Evolutionary conservation across 2,113 vertebrate genomes (phyloP).

Genomic region (Ameiurus melas): DNA sequence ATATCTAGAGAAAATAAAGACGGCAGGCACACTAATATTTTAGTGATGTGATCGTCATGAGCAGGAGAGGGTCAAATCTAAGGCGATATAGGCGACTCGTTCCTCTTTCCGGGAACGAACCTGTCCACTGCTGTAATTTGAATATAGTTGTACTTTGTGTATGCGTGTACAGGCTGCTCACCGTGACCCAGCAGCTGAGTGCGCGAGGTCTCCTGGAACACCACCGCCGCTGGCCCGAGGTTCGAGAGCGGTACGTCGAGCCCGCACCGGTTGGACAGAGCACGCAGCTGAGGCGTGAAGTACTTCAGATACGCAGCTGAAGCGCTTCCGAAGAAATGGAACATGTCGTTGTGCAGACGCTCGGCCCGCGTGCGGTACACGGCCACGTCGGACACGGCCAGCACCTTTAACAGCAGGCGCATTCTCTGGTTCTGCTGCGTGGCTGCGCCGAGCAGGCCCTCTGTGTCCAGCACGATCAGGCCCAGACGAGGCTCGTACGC

Average conservation of each 20-base stretch:
- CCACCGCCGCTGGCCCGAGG: slow-evolving; percentile 75
- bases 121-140: not conserved
- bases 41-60: not conserved
- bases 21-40: too few species aligned
- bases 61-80: too few species aligned
- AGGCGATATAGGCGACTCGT: too few species aligned
- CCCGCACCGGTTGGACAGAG: slow-evolving; percentile 75
- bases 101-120: too few species aligned
- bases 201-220: slow-evolving; percentile 81
- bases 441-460: slow-evolving; percentile 75
- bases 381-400: slow-evolving; percentile 79
- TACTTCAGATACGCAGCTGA: slow-evolving; percentile 79
- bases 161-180: slow-evolving; percentile 39
- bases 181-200: slow-evolving; percentile 76
- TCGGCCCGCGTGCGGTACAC: slow-evolving; percentile 80
- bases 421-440: slow-evolving; percentile 76
- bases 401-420: slow-evolving; percentile 77
- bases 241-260: slow-evolving; percentile 79
- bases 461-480: slow-evolving; percentile 76
- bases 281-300: slow-evolving; percentile 77
- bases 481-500: slow-evolving; percentile 69
- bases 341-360: slow-evolving; percentile 83
- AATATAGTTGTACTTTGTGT: not conserved
- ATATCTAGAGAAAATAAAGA: too few species aligned
- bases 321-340: slow-evolving; percentile 79